Evolutionary conservation across 2,113 vertebrate genomes (phyloP), one percentile per base, ranked within the genome.

Genomic region (Crotalus helleri): DNA sequence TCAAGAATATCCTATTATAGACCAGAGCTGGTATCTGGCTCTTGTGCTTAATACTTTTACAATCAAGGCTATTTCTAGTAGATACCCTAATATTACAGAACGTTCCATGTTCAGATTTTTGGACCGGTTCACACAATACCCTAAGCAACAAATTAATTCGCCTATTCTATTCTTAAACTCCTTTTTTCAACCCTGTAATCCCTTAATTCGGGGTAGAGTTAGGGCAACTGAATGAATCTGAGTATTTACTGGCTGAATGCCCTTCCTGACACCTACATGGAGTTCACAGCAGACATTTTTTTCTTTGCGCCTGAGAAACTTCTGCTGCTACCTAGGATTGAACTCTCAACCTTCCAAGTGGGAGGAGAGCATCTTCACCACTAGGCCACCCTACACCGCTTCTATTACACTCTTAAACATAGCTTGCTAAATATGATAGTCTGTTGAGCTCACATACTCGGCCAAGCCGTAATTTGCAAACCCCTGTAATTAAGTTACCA

Each of bases 1-100:
- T 0, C 89, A 92, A 89, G 91, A 93, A 95, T 96, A 95, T 94
- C 93, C 92, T 89, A 87, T 96, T 93, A 74, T 94, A 85, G 44
- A 4, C 0, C n/a, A 92, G 29, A 90, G 90, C 39, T 91, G 92
- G 46, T 69, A 93, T 21, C 5, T 1, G 21, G 55, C 59, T 93
- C 93, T 39, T 0, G 0, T 91, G 91, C 91, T 92, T 94, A 94
- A 87, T 90, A 15, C 51, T 96, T 51, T 81, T 2, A 89, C 44
- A 85, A 29, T 39, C 24, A 81, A 94, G 93, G 46, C 92, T 29
- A 89, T 89, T 92, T 19, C 94, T 51, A 15, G 92, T 6, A 21
- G 7, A 23, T 81, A 81, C n/a, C 17, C 6, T 39, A 81, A 39
- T 81, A 81, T 81, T 81, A 44, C n/a, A 10, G 33, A 81, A 81